phyloP scores from a whole-genome alignment of 30 jellyfish, hydroid and myxozoan genomes.

The Aurelia aurita complex sp. Pacific region DNA sequence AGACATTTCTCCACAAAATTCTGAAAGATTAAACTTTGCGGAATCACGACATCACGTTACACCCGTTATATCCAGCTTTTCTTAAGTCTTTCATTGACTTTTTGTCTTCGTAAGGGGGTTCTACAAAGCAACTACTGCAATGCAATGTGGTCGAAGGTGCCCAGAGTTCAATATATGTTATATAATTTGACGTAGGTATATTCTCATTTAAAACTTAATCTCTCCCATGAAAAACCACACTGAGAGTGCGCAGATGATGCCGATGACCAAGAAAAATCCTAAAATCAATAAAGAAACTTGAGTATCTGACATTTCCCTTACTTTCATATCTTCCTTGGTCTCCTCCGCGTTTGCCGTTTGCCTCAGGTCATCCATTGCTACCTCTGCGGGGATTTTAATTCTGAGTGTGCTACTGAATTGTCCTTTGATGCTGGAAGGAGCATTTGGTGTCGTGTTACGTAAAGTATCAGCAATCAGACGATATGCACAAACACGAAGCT shows the following conservation, averaged over 20 bases:
- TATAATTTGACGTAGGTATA: slow-evolving; percentile 3
- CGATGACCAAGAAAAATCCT: slow-evolving; percentile 72
- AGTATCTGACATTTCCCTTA: slow-evolving; percentile 73
- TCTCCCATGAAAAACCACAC: slow-evolving; percentile 76
- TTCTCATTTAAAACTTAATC: slow-evolving; percentile 43
- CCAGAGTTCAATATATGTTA: slow-evolving; percentile 11
- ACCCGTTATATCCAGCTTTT: too few species aligned
- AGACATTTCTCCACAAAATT: too few species aligned
- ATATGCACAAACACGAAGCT: slow-evolving; percentile 81
- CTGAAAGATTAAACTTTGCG: neutral
- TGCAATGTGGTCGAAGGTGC: neutral
- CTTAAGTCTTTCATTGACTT: too few species aligned
- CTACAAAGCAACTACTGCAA: neutral
- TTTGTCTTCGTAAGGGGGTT: too few species aligned
- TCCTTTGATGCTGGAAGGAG: slow-evolving; percentile 89
- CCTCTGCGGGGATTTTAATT: slow-evolving; percentile 63
- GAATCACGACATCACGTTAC: too few species aligned
- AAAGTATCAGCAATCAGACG: slow-evolving; percentile 66
- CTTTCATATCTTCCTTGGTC: slow-evolving; percentile 25
- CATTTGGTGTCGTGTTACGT: slow-evolving; percentile 46
- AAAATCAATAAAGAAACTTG: slow-evolving; percentile 85
- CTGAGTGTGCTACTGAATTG: slow-evolving; percentile 63
- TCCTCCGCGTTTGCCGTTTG: slow-evolving; percentile 29
- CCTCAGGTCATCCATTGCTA: slow-evolving; percentile 36
- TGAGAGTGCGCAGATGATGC: slow-evolving; percentile 69